Conservation (phyloP, 2,113 vertebrate genomes). For the Orientallactaga bullata region DNA sequence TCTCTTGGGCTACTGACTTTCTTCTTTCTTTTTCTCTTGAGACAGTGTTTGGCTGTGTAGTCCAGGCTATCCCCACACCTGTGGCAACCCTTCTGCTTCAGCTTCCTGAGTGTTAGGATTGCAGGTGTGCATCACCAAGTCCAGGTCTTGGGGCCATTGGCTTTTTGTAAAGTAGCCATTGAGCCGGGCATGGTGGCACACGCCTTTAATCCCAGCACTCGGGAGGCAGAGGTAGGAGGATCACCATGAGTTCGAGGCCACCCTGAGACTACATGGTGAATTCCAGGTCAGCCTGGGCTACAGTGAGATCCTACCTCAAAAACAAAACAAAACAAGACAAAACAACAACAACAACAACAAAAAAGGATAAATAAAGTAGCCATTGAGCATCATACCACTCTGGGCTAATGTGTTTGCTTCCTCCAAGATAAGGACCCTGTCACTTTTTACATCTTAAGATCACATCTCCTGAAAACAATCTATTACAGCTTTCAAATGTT, state of each 20-base stretch:
- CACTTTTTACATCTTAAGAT: neutral
- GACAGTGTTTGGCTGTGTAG: neutral
- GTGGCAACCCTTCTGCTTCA: neutral
- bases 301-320: too few relatives aligned
- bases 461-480: neutral
- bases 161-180: neutral
- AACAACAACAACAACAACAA: too few relatives aligned
- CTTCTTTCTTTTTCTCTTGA: neutral
- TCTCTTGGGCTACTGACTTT: neutral
- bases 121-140: too few relatives aligned
- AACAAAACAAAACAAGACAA: too few relatives aligned
- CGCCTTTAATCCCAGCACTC: too few relatives aligned
- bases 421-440: neutral
- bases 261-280: too few relatives aligned
- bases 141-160: neutral
- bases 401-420: neutral
- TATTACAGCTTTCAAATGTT: slow-evolving; percentile 11
- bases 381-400: neutral
- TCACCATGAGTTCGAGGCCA: too few relatives aligned
- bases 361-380: too few relatives aligned
- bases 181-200: too few relatives aligned
- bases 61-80: neutral
- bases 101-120: neutral
- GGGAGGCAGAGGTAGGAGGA: too few relatives aligned
- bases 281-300: too few relatives aligned